Base-by-base conservation (phyloP, 2,888 invertebrate species). In the Sarcophaga variegata region DNA sequence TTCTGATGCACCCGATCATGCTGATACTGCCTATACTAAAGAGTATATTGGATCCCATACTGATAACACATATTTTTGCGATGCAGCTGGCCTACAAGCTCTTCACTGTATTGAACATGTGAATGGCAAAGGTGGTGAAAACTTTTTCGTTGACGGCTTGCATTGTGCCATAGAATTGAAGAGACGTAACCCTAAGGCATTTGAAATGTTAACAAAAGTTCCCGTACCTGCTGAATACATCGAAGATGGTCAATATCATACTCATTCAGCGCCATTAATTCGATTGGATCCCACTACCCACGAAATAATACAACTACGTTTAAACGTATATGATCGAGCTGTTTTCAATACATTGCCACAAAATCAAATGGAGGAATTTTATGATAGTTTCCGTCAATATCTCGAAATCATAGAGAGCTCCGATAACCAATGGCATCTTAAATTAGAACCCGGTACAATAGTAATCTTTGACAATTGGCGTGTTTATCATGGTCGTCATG, bases 401-500 rank as follows among this genome's bases (percentile, higher is more conserved):
- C 93, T 95, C 17, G 93, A 93, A n/a, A 94, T 94, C 88, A 94
- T 96, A 27, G 93, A 94, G 71, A 92, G 94, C 12, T 91, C 93
- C 0, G 91, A 92, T 2, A 94, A 94, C 88, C 95, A 95, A 89
- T 95, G 95, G 95, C 93, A 93, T 89, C 93, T 96, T 45, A 95
- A 95, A 93, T 92, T 96, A 10, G 90, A 91, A 63, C 96, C 97
- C 81, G 97, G 97, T 27, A 95, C 94, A 17, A 95, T 97, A 12
- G 93, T 97, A 88, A 95, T 96, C 75, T 95, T 97, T 89, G 97
- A 97, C 91, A 97, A 97, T 93, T 97, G 96, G 95, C 94, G 97
- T 78, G 94, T 97, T 2, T 93, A 97, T 2, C 97, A 97, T 90
- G 97, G 97, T 0, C 94, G 97, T 71, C 94, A 95, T 1, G 94